phyloP scores from a whole-genome alignment of 2,113 vertebrate species.

The Grallaria varia region DNA sequence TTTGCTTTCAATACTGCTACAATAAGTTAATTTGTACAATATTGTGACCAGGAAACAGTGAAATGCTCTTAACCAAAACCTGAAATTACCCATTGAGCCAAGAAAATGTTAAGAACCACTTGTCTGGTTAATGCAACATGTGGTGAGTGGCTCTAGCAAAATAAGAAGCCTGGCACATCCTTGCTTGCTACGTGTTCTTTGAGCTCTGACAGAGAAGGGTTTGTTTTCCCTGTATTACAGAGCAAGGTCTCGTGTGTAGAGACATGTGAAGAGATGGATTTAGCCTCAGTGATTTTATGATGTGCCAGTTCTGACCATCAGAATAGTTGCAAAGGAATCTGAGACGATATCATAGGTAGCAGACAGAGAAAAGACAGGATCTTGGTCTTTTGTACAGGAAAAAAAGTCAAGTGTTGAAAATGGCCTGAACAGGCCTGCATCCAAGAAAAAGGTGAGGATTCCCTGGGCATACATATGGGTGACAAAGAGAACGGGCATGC shows the following conservation, averaged over 20 bases:
- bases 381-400: neutral
- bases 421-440: neutral
- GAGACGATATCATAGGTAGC: neutral
- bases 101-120: neutral
- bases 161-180: neutral
- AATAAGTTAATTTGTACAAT: neutral
- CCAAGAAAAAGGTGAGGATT: neutral
- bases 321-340: neutral
- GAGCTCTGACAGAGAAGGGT: neutral
- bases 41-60: neutral
- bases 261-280: accelerated
- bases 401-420: neutral
- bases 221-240: neutral
- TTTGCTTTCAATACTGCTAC: neutral
- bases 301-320: neutral
- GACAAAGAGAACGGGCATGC: neutral
- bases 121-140: neutral
- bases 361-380: neutral
- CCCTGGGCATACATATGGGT: neutral
- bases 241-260: neutral
- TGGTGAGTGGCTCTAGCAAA: neutral
- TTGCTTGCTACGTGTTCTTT: neutral
- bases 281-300: neutral
- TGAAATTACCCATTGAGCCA: neutral
- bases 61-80: neutral